Base-by-base conservation (phyloP, 2,113 vertebrate species). In the Gobiocypris rarus region DNA sequence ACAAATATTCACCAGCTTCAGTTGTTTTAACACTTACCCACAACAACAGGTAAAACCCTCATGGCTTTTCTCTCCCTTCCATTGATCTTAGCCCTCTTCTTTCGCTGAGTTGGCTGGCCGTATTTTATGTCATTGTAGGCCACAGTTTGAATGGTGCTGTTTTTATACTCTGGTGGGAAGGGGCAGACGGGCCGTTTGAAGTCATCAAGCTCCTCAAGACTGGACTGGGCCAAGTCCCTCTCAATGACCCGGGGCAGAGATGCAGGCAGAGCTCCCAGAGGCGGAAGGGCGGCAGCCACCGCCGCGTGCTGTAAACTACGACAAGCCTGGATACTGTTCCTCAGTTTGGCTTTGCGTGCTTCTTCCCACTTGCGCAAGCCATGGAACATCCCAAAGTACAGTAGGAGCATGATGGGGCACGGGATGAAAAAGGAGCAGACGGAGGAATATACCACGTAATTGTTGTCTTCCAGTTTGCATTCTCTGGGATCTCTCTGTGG, bases 401-500 rank as follows among this genome's bases (percentile, higher is more conserved):
- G 95, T 84, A 98, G 91, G 76, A 99, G 92, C 97, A 98, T 97
- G 89, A 97, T 92, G 26, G 97, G 98, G 83, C 98, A 98, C 19
- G 97, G 98, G 86, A 99, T 94, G 92, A 99, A 96, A 92, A 98
- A 99, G 90, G 98, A 99, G 90, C 97, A 98, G 61, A 97, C 91
- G 3, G 97, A 98, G 6, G 97, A 98, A 81, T 96, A 98, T 1
- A 99, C 92, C 0, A 99, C 93, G 52, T 97, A 98, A 92, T 94
- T 96, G 89, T 96, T 90, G 89, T 97, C 94, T 90, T 98, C 97
- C 87, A 99, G 94, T 87, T 95, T 96, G 89, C 98, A 99, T 87
- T 93, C 91, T 10, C 89, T 90, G 13, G 95, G 93, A 85, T 98
- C 93, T 26, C 97, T 94, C 82, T 91, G 67, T 0, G 93, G 95